Evolutionary conservation across 1,140 invertebrate species (phyloP), one percentile per base, ranked within the genome.

Genomic region (Drosophila pseudoananassae): DNA sequence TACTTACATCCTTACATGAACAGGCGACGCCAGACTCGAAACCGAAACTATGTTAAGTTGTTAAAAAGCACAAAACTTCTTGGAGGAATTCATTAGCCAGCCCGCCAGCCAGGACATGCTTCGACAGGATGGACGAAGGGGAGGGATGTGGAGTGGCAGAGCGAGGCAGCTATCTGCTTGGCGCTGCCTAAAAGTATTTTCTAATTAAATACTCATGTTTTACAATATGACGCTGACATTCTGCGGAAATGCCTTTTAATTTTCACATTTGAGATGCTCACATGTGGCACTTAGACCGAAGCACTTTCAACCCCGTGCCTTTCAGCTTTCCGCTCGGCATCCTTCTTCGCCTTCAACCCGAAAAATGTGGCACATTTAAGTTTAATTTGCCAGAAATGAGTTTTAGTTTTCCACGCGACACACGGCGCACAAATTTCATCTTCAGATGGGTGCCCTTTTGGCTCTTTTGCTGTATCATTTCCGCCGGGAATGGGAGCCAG

Each of bases 201-300:
- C 88, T 90, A 90, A 90, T 90, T 90, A 90, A 90, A 90, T 88
- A 75, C 76, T 83, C 88, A 90, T 90, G 87, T 90, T 90, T 90
- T 80, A 90, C 87, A 90, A 90, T 90, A 90, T 90, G 87, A 87
- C 88, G 88, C 87, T 87, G 83, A 88, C 83, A 88, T 88, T 80
- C 79, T 90, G 76, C 83, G 87, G 88, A 90, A 90, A 90, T 90
- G 82, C 87, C 88, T 90, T 88, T 90, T 84, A 88, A 90, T 90
- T 90, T 70, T 88, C 68, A 87, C 83, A 87, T 88, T 88, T 72
- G 76, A 88, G 78, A 88, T 73, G 83, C 81, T 75, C 58, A 36
- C 40, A 57, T 46, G 43, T 46, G 43, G 43, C 74, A 52, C 51
- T 66, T 10, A 56, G 20, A 4, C 38, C 29, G 25, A 20, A 3